Percentiles rank a stretch among this genome's conserved stretches.
Evolutionary conservation across 2,797 vertebrate genomes (phyloP).

Genomic region (Takifugu ocellatus): DNA sequence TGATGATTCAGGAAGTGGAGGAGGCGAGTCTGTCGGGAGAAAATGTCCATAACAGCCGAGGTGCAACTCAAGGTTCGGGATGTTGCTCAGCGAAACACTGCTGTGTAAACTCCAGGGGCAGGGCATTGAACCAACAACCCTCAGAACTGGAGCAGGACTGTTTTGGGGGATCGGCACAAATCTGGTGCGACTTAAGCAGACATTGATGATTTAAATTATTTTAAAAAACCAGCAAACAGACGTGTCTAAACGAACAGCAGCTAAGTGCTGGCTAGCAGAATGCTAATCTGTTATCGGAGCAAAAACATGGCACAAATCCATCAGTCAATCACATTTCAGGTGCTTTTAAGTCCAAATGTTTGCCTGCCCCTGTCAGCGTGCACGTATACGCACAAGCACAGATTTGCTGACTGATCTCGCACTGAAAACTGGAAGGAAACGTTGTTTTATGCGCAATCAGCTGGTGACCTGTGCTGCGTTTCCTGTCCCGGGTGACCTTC

Average conservation of each 20-base stretch:
- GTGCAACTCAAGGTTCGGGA: too few relatives aligned
- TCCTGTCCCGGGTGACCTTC: slow-evolving; percentile 58
- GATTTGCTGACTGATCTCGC: slow-evolving; percentile 28
- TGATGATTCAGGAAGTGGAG: slow-evolving; percentile 12
- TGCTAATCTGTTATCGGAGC: too few relatives aligned
- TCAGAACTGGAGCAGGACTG: slow-evolving; percentile 13
- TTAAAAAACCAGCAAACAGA: too few relatives aligned
- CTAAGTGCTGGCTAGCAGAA: too few relatives aligned
- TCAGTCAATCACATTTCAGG: too few relatives aligned
- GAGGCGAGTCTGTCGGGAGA: slow-evolving; percentile 13
- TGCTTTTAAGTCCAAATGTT: slow-evolving; percentile 13
- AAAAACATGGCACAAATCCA: too few relatives aligned
- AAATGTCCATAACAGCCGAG: background rate
- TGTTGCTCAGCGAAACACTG: too few relatives aligned
- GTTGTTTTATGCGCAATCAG: slow-evolving; percentile 64
- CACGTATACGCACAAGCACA: background rate
- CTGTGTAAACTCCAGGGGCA: too few relatives aligned
- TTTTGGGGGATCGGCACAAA: background rate
- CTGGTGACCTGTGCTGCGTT: slow-evolving; percentile 54
- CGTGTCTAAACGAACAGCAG: too few relatives aligned
- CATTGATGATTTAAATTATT: too few relatives aligned
- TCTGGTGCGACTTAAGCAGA: too few relatives aligned
- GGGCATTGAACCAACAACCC: slow-evolving; percentile 9
- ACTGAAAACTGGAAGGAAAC: slow-evolving; percentile 65
- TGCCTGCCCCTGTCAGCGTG: background rate